These are phyloP conservation scores for Diplolepis rosae DNA, from an alignment of 2,888 invertebrate species.

Conservation along the genomic window DNA sequence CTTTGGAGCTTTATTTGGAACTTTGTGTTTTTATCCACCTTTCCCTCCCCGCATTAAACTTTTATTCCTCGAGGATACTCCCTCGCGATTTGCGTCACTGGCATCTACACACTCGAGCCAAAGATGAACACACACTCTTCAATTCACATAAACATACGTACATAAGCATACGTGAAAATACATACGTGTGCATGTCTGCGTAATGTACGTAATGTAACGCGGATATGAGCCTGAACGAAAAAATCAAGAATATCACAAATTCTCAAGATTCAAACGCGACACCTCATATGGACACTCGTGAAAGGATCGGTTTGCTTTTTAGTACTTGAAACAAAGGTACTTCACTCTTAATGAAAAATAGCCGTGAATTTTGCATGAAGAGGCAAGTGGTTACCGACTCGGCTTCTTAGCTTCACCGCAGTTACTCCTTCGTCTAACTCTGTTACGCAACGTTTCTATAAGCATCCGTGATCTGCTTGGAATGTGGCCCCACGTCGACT, in stretches of 20 bases:
- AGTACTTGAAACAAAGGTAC: not conserved
- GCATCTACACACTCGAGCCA: conserved; percentile 37
- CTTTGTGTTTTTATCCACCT: conserved; percentile 25
- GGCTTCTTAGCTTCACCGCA: conserved; percentile 31
- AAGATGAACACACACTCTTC: conserved; percentile 19
- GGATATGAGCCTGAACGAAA: not conserved
- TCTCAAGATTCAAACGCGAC: not conserved
- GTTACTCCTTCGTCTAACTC: conserved; percentile 60
- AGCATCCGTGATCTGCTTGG: conserved; percentile 65
- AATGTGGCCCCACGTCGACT: conserved; percentile 30
- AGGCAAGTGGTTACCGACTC: conserved; percentile 22
- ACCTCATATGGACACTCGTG: not conserved
- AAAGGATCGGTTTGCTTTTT: not conserved
- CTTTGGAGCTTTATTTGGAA: conserved; percentile 29
- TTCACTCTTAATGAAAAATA: not conserved
- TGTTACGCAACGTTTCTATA: conserved; percentile 73
- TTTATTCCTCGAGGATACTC: conserved; percentile 24
- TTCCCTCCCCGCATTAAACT: not conserved
- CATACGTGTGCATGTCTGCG: conserved; percentile 27
- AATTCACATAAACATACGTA: conserved; percentile 30
- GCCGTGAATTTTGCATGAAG: conserved; percentile 16
- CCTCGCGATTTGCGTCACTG: conserved; percentile 42
- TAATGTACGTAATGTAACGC: not conserved
- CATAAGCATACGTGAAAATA: conserved; percentile 20
- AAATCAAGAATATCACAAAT: not conserved